Evolutionary conservation across 2,797 vertebrate species (phyloP), one percentile per base, ranked within the genome.

Genomic region (Babyrousa celebensis): DNA sequence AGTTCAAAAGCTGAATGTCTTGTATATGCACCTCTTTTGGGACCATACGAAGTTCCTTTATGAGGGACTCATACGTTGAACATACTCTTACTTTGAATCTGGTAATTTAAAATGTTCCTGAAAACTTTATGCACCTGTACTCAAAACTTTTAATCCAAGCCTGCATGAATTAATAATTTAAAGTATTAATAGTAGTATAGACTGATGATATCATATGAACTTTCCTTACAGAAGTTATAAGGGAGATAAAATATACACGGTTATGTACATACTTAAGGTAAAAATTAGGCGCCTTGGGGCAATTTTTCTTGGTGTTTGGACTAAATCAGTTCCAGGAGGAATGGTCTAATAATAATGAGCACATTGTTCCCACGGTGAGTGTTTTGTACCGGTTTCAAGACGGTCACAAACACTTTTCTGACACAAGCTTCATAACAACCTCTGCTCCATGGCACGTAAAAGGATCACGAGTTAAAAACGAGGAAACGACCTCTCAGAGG

Each of bases 141-240:
- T 93, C 75, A 94, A 95, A 82, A 18, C 65, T 67, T 48, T 92
- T 78, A 67, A 62, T 70, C 27, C 75, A 91, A n/a, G 17, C 14
- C 67, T 77, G 10, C 5, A 36, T 25, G 6, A 79, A 75, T 85
- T 92, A 25, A 95, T 75, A 54, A 93, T 71, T 89, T 89, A 89
- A 27, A 85, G 11, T 52, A 89, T 87, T 95, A 89, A 43, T 63
- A 63, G 36, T 29, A 54, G 67, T 62, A 25, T 56, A 3, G 12
- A 56, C 75, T 87, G 60, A 79, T 71, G 90, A 71, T 70, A 63
- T 89, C 52, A 6, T 63, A 58, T 77, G 68, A 79, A 5, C 23
- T 91, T 95, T 95, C 70, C 54, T 86, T 52, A 71, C 21, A 89
- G 40, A 85, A 93, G 29, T 87, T 67, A 40, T 78, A 85, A 88